These are phyloP conservation scores for Pomatorhinus ruficollis DNA, from an alignment of 2,113 vertebrate genomes.

Conservation along the genomic window DNA sequence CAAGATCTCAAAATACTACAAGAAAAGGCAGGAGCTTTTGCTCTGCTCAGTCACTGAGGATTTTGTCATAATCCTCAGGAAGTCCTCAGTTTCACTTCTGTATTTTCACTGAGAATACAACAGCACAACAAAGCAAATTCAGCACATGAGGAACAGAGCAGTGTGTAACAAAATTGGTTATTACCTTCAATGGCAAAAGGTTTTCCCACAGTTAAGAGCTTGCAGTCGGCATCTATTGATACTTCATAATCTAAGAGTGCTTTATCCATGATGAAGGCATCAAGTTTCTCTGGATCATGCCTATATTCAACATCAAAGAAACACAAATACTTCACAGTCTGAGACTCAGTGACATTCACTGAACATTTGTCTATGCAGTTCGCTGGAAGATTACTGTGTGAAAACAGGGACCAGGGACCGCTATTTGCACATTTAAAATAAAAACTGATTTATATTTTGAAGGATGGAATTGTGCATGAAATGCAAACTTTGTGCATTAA, in stretches of 20 bases:
- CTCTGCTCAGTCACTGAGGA: background rate
- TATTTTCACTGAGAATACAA: background rate
- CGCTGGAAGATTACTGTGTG: background rate
- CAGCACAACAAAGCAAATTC: background rate
- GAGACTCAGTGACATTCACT: background rate
- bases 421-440: background rate
- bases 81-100: background rate
- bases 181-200: conserved; percentile 98
- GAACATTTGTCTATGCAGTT: background rate
- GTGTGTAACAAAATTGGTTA: background rate
- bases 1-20: background rate
- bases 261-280: conserved; percentile 99
- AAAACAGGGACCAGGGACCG: background rate
- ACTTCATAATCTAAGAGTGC: conserved; percentile 98
- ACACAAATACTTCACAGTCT: background rate
- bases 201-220: conserved; percentile 94
- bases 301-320: conserved; percentile 73
- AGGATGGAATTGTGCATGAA: background rate
- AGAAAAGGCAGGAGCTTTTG: background rate
- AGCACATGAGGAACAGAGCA: background rate
- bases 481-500: background rate
- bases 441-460: background rate
- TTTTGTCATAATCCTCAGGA: background rate
- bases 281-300: conserved; percentile 93
- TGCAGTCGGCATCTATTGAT: conserved; percentile 97